phyloP scores from a whole-genome alignment of 2,888 invertebrate genomes.

The Cepaea hortensis region DNA sequence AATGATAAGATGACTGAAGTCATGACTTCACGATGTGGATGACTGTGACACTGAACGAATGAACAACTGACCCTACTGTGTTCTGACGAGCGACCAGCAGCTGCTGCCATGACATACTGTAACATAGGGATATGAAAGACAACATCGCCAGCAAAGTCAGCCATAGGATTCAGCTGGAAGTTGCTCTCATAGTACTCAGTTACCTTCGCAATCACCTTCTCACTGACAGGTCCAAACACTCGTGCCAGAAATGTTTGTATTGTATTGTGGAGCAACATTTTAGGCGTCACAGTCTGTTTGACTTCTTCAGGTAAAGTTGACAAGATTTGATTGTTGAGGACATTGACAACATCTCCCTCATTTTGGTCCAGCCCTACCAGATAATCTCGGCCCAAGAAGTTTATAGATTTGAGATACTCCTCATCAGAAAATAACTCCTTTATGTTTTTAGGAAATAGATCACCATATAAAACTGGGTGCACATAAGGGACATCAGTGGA shows the following conservation, averaged over 20 bases:
- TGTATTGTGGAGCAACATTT: not conserved
- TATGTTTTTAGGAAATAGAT: slow-evolving; percentile 37
- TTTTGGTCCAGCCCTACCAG: slow-evolving; percentile 40
- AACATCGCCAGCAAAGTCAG: slow-evolving; percentile 33
- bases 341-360: slow-evolving; percentile 29
- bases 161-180: not conserved
- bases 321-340: not conserved
- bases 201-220: slow-evolving; percentile 19
- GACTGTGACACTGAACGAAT: too few relatives aligned
- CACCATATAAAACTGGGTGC: slow-evolving; percentile 31
- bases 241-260: not conserved
- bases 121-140: slow-evolving; percentile 19
- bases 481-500: not conserved
- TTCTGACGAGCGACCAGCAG: not conserved
- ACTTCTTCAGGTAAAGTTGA: not conserved
- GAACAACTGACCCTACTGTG: slow-evolving; percentile 25
- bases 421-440: slow-evolving; percentile 27
- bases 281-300: not conserved
- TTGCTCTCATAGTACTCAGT: slow-evolving; percentile 26
- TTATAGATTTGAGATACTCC: slow-evolving; percentile 42
- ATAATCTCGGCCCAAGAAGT: slow-evolving; percentile 39
- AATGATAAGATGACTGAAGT: too few relatives aligned
- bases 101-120: slow-evolving; percentile 6
- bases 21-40: too few relatives aligned
- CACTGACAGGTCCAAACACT: slow-evolving; percentile 29